A percentile compares a stretch with the other conserved stretches of the same genome.
phyloP scores from a whole-genome alignment of 2,113 vertebrate species.

The Saccopteryx leptura region DNA sequence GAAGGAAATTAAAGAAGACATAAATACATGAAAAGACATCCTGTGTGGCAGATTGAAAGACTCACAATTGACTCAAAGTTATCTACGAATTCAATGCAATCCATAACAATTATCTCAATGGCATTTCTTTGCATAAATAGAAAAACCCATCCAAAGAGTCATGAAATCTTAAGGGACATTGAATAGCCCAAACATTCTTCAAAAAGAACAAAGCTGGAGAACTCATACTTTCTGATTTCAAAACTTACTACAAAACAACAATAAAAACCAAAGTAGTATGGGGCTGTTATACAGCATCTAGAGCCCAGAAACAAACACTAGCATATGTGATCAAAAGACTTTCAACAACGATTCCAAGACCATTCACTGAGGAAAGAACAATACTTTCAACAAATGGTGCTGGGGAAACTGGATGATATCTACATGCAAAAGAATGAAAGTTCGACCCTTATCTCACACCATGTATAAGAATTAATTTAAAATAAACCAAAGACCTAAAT shows the following conservation, averaged over 20 bases:
- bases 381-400: not conserved
- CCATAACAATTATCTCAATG: not conserved
- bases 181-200: not conserved
- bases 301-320: not conserved
- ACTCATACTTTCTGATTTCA: not conserved
- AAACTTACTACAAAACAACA: constrained; percentile 39
- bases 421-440: constrained; percentile 19
- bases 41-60: not conserved
- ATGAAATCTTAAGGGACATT: not conserved
- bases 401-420: not conserved
- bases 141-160: not conserved
- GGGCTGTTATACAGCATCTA: not conserved
- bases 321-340: not conserved
- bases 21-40: not conserved
- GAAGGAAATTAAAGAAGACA: not conserved
- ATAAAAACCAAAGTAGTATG: not conserved
- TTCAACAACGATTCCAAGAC: not conserved
- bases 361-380: not conserved
- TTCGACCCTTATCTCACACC: not conserved
- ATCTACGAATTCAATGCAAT: not conserved
- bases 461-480: not conserved
- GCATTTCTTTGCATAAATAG: not conserved
- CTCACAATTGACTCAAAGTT: not conserved
- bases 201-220: not conserved
- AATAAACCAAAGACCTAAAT: not conserved